These are phyloP conservation scores for Apogon talboti DNA, from an alignment of 2,797 vertebrate genomes.

Conservation along the genomic window DNA sequence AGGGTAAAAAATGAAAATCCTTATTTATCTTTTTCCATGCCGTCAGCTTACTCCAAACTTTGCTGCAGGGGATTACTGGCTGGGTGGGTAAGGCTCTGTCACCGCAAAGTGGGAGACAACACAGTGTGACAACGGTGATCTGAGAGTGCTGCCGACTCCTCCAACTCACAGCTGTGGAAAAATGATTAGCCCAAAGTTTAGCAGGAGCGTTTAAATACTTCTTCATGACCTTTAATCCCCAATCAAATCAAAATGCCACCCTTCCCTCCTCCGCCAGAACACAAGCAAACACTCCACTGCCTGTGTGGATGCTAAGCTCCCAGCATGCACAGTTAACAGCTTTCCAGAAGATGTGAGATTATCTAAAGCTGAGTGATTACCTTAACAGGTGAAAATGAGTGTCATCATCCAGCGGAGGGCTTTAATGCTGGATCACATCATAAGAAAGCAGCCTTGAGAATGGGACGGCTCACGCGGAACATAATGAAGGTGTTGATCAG, in stretches of 20 bases:
- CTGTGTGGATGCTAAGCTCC: slow-evolving; percentile 42
- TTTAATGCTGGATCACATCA: slow-evolving; percentile 61
- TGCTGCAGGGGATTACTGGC: slow-evolving; percentile 75
- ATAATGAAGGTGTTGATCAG: slow-evolving; percentile 5
- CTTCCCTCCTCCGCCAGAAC: slow-evolving; percentile 39
- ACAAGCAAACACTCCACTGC: slow-evolving; percentile 34
- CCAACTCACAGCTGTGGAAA: slow-evolving; percentile 63
- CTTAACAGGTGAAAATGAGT: slow-evolving; percentile 67
- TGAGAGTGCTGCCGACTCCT: slow-evolving; percentile 57
- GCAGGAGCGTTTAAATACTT: slow-evolving; percentile 65
- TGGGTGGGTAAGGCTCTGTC: slow-evolving; percentile 71
- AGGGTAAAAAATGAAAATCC: slow-evolving; percentile 76
- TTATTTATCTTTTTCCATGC: slow-evolving; percentile 82
- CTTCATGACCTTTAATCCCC: slow-evolving; percentile 75
- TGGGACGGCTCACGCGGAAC: slow-evolving; percentile 20
- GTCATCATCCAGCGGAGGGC: slow-evolving; percentile 49
- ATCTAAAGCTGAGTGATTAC: slow-evolving; percentile 74
- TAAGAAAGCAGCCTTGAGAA: slow-evolving; percentile 10
- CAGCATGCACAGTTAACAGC: slow-evolving; percentile 54
- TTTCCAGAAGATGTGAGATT: slow-evolving; percentile 68
- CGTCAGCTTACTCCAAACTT: slow-evolving; percentile 78
- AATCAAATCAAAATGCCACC: slow-evolving; percentile 66
- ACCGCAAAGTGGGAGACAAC: slow-evolving; percentile 69
- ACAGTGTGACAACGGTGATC: slow-evolving; percentile 71
- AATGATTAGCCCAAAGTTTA: slow-evolving; percentile 73